Percentiles rank a stretch among this genome's conserved stretches.
These are phyloP conservation scores for Tetheella fluctuosa DNA, from an alignment of 2,888 invertebrate species.

Conservation along the genomic window DNA sequence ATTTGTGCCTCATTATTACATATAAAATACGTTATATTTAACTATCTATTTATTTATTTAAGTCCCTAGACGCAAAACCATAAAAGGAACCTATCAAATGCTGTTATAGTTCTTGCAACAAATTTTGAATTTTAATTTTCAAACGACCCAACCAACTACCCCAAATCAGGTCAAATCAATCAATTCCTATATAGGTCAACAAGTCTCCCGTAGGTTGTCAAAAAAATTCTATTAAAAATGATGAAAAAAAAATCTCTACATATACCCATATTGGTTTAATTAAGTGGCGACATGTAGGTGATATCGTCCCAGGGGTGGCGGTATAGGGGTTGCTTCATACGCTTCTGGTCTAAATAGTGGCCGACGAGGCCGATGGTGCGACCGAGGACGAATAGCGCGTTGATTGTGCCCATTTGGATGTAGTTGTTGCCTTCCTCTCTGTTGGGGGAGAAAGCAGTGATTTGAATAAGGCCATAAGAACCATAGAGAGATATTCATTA, in stretches of 20 bases:
- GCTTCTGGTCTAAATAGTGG: slow-evolving; percentile 99
- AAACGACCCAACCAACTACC: slow-evolving; percentile 3
- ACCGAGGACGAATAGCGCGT: slow-evolving; percentile 98
- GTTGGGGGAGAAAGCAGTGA: slow-evolving; percentile 21
- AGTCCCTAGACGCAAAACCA: no score
- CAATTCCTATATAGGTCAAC: background rate
- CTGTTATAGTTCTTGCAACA: no score
- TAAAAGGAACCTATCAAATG: no score
- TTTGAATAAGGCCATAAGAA: background rate
- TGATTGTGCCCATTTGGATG: slow-evolving; percentile 98
- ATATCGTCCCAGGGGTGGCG: slow-evolving; percentile 99
- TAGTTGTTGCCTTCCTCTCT: slow-evolving; percentile 99
- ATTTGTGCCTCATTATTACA: no score
- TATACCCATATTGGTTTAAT: slow-evolving; percentile 43
- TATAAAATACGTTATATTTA: no score
- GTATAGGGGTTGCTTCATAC: slow-evolving; percentile 99
- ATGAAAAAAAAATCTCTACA: slow-evolving; percentile 9
- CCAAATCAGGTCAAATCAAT: background rate
- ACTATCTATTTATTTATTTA: no score
- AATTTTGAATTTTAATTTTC: background rate
- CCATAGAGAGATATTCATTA: background rate
- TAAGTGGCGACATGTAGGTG: slow-evolving; percentile 80
- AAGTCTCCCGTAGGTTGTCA: background rate
- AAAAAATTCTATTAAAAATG: background rate
- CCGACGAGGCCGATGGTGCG: slow-evolving; percentile 99